phyloP scores from a whole-genome alignment of 1,140 invertebrate species.

The Caenorhabditis briggsae region DNA sequence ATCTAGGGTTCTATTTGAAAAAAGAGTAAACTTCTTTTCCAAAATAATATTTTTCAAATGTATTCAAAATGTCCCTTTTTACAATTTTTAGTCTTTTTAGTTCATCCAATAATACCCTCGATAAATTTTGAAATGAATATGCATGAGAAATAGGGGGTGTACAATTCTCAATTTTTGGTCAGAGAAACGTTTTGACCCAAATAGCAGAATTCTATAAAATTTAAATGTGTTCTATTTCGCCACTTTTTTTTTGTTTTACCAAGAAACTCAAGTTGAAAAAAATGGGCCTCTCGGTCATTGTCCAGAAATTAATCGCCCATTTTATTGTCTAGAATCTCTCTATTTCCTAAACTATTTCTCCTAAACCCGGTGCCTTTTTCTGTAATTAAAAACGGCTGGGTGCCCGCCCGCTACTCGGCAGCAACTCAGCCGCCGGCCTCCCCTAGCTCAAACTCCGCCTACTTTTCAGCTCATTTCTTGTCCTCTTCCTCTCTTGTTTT shows the following conservation, averaged over 20 bases:
- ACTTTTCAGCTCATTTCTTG: slow-evolving; percentile 11
- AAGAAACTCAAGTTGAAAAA: neutral
- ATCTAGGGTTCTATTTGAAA: no score
- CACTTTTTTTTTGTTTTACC: no score
- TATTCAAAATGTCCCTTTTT: no score
- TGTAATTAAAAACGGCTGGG: slow-evolving; percentile 51
- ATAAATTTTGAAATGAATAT: neutral
- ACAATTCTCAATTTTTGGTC: no score
- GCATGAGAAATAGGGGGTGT: neutral
- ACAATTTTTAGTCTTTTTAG: no score
- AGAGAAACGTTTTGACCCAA: no score
- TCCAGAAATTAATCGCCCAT: slow-evolving; percentile 43
- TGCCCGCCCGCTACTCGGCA: neutral
- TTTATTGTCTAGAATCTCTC: neutral
- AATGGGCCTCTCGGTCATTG: neutral
- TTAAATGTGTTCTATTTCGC: neutral
- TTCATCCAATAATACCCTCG: no score
- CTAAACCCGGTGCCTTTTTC: neutral
- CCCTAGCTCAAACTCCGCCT: slow-evolving; percentile 41
- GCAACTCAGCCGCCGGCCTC: slow-evolving; percentile 7
- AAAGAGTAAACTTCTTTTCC: no score
- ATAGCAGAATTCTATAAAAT: neutral
- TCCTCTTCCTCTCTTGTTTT: neutral
- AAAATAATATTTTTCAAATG: no score
- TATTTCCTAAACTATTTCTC: neutral